Conservation (phyloP, 2,888 invertebrate genomes). For the Drosophila cognata region DNA sequence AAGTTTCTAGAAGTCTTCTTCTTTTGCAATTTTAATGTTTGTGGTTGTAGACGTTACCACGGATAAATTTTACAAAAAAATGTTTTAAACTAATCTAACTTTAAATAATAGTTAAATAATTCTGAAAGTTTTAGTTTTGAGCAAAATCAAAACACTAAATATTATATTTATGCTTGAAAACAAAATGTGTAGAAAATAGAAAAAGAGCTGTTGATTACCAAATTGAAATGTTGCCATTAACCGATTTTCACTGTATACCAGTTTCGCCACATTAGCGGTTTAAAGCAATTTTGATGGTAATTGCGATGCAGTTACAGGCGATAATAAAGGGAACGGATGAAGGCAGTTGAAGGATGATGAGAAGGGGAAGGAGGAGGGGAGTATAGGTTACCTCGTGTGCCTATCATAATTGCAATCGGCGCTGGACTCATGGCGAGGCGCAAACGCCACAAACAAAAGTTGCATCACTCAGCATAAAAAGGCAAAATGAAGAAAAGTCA, state of each 20-base stretch:
- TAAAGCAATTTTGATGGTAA: conserved; percentile 52
- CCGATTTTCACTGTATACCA: conserved; percentile 21
- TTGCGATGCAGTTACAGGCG: conserved; percentile 50
- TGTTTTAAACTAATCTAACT: background rate
- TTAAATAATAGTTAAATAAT: background rate
- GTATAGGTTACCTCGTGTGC: conserved; percentile 38
- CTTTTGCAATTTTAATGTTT: background rate
- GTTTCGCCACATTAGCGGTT: conserved; percentile 32
- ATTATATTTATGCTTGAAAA: background rate
- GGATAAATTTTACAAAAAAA: background rate
- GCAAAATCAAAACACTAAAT: background rate
- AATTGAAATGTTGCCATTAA: conserved; percentile 15
- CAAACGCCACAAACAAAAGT: conserved; percentile 62
- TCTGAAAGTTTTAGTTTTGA: background rate
- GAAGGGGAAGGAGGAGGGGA: conserved; percentile 1
- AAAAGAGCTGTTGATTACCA: background rate
- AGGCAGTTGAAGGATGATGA: background rate
- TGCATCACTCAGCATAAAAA: conserved; percentile 75
- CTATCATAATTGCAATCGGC: conserved; percentile 60
- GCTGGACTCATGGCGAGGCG: conserved; percentile 25
- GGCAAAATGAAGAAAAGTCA: conserved; percentile 78
- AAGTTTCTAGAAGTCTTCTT: background rate
- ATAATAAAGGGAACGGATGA: conserved; percentile 34
- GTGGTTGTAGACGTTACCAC: background rate
- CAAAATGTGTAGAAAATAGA: background rate